Base-by-base conservation (phyloP, 2,888 invertebrate species). In the Lobophora halterata region DNA sequence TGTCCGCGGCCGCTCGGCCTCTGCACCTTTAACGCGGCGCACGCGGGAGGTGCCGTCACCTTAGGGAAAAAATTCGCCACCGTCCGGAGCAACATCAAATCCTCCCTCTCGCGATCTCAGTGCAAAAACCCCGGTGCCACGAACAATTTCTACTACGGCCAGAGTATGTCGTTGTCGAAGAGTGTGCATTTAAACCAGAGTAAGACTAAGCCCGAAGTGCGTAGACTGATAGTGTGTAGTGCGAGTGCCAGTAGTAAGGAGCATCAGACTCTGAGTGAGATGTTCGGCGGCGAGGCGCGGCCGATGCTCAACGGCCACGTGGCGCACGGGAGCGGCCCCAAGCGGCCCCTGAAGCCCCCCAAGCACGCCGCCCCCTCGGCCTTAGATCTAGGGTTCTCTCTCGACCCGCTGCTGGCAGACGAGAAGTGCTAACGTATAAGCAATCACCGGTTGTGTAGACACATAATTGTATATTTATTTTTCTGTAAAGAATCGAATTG, bases 1-100 rank as follows among this genome's bases (percentile, higher is more conserved):
- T 89, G 90, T 41, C 89, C 91, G 43, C 90, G 92, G 44, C 90
- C 91, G 5, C 87, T 91, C 5, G 86, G 89, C 16, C 65, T 90
- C 28, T 89, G 90, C 57, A 88, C 89, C 3, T 90, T 85, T 60
- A 88, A 90, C 58, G 81, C 90, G 25, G 77, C 89, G 9, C 89
- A 89, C 61, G 82, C 90, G 23, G 90, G 90, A 27, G 85, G 89
- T 48, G 88, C 90, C 5, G 73, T 90, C 25, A 79, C 90, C 1
- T 61, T 90, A 52, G 88, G 90, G 26, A 86, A 85, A 49, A 73
- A 74, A 49, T 81, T 83, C 56, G 88, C 88, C 28, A 82, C 86
- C 19, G 87, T 88, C 16, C 77, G 88, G 29, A 80, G 79, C 55
- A 81, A 87, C 52, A 80, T 88, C 45, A 88, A 88, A 53, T 80